Evolutionary conservation across 2,888 invertebrate genomes (phyloP).

Genomic region (Synergus itoensis): DNA sequence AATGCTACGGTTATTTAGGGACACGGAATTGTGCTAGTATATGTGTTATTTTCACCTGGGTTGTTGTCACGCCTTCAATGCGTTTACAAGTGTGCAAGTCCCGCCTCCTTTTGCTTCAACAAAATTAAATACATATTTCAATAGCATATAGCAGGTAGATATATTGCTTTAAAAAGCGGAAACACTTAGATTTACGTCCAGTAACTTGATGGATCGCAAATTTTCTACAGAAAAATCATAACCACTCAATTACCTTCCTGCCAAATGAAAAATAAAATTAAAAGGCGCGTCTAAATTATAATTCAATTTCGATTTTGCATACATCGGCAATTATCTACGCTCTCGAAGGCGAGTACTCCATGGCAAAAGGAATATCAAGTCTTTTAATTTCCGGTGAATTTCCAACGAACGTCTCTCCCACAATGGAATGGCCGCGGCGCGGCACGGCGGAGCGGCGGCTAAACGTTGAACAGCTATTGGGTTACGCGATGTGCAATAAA

Average conservation of each 20-base stretch:
- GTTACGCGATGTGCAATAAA: conserved; percentile 7
- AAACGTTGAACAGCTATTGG: background rate
- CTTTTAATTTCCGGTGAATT: conserved; percentile 9
- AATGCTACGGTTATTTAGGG: no score
- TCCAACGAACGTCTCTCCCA: background rate
- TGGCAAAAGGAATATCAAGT: background rate
- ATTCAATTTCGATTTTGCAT: background rate
- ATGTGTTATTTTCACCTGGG: no score
- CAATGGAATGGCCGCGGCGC: background rate
- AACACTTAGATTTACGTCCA: background rate
- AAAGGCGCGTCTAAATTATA: background rate
- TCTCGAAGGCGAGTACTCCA: background rate
- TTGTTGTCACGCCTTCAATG: no score
- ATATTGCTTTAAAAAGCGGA: background rate
- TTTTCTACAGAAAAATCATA: background rate
- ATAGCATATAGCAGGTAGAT: no score
- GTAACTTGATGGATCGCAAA: background rate
- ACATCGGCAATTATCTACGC: background rate
- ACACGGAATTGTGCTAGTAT: no score
- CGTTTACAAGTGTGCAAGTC: no score
- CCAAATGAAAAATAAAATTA: background rate
- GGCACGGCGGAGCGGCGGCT: background rate
- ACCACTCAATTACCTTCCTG: background rate
- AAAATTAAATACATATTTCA: no score
- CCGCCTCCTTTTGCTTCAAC: no score